Base-by-base conservation (phyloP, 2,797 vertebrate species). In the Halcyon leucocephala region DNA sequence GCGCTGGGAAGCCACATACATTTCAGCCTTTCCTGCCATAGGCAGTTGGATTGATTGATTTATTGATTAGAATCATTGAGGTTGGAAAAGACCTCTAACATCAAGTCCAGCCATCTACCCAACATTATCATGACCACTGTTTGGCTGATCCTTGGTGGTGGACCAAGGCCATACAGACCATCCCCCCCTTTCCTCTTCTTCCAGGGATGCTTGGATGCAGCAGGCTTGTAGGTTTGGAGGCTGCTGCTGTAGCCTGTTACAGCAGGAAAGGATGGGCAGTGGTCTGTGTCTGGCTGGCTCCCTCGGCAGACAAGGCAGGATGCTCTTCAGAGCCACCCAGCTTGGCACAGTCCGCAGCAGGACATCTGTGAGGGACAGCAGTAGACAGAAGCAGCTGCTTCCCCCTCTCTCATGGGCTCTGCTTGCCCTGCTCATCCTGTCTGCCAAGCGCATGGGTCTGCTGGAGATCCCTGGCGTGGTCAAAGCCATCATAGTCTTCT, bases 331-430 rank as follows among this genome's bases (percentile, higher is more conserved):
- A 94, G 41, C 37, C 67, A n/a, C 35, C 31, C 49, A 42, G 16
- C 76, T 29, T 35, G 64, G 33, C 41, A 54, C 10, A n/a, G 39
- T 8, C 20, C 67, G 48, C 37, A 42, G 37, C 39, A 70, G 44
- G 37, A 31, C 29, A 22, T 57, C 46, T 8, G 9, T 21, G 25
- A 62, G 52, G 2, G 2, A 55, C 41, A 69, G 28, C 0, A 0
- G 24, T 20, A 65, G 49, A 22, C 33, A 61, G 19, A 10, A 66
- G 33, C 4, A 4, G 14, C 74, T 81, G 37, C 73, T 78, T 52
- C 28, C 5, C 0, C 15, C 28, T 66, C 22, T 64, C 28, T 78
- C 1, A 0, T 22, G 66, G 20, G 20, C 33, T 52, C 51, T 58
- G 33, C 25, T 52, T 69, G 58, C 26, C 19, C 31, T 83, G 57